Evolutionary conservation across 2,888 invertebrate genomes (phyloP).

Genomic region (Leptinotarsa rubiginosa): DNA sequence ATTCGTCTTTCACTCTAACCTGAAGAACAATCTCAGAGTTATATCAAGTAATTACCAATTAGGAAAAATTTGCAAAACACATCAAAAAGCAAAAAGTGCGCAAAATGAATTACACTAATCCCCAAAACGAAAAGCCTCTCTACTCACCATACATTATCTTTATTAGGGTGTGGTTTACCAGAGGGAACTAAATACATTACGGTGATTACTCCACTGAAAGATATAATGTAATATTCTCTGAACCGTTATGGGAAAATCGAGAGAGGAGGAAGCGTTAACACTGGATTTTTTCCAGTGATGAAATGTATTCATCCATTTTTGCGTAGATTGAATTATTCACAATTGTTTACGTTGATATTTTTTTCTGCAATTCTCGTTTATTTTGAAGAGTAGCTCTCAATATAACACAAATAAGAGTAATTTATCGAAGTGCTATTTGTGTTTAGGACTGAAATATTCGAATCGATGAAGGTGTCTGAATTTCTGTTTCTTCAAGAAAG

Average conservation of each 20-base stretch:
- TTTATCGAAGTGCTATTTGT: no score
- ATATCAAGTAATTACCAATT: not conserved
- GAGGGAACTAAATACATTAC: conserved; percentile 39
- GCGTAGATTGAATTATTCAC: no score
- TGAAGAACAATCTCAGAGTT: not conserved
- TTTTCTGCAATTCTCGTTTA: no score
- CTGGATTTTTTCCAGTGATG: not conserved
- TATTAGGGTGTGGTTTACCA: conserved; percentile 41
- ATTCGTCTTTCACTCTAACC: no score
- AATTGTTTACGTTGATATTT: no score
- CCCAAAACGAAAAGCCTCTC: conserved; percentile 32
- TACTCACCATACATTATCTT: conserved; percentile 40
- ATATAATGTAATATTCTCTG: conserved; percentile 35
- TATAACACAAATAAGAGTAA: no score
- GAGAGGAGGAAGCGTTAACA: not conserved
- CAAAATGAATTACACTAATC: conserved; percentile 34
- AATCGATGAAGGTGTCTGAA: no score
- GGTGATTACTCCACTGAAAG: conserved; percentile 36
- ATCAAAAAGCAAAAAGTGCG: conserved; percentile 9
- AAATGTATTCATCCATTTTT: not conserved
- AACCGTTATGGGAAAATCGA: conserved; percentile 8
- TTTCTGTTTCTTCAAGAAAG: no score
- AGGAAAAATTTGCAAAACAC: not conserved
- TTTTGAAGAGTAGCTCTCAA: no score
- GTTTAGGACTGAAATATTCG: no score